Evolutionary conservation across 2,113 vertebrate genomes (phyloP), one percentile per base, ranked within the genome.

Genomic region (Bombycilla garrulus): DNA sequence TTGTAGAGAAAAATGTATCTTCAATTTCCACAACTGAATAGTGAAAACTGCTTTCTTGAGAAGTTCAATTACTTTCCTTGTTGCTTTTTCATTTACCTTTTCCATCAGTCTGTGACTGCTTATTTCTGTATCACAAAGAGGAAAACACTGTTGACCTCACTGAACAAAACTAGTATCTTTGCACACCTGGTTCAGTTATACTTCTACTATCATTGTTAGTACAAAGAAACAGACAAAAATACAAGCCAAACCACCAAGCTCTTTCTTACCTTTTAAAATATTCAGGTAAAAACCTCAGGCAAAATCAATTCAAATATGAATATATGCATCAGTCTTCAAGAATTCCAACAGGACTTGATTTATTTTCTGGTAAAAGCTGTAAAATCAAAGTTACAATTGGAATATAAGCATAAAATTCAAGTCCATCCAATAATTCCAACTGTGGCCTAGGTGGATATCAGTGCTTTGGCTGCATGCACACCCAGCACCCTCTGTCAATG

Each of bases 371-470:
- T 48, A 67, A 72, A 58, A 72, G 16, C 18, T 24, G 7, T 31
- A 71, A 74, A 86, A 62, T 54, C 28, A 17, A 73, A 67, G 3
- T 58, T 73, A 42, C 18, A 77, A 16, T 29, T 84, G 29, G 9
- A 11, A 60, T 60, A 10, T 14, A 74, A 66, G 25, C 12, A 38
- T 47, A 40, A 84, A 77, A 84, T 65, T 60, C 18, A 78, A 33
- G 14, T 51, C 44, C 60, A 42, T 33, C 3, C 33, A 72, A 4
- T 42, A 71, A 38, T 31, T 60, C 29, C 21, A 38, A 0, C 40
- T 0, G 1, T 56, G 23, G 11, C 2, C 2, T 47, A 29, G 21
- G 10, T 69, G 36, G 16, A 2, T 51, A 33, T 81, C 23, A 16
- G 35, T 31, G 10, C 24, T 42, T 14, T 38, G 29, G 14, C 47